These are phyloP conservation scores for Eurystomus gularis DNA, from an alignment of 2,113 vertebrate genomes.

Conservation along the genomic window DNA sequence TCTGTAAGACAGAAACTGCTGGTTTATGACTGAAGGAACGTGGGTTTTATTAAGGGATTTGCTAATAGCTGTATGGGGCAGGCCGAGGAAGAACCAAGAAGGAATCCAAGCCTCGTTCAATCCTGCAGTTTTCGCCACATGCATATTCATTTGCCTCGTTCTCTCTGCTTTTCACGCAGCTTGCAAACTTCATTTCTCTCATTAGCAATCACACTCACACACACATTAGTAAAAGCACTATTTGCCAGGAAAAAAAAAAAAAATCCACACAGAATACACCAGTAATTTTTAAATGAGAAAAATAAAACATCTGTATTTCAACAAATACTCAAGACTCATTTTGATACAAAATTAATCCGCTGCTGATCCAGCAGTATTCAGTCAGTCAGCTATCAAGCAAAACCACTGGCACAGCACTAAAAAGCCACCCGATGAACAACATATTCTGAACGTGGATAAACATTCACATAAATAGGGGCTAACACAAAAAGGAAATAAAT, in stretches of 20 bases:
- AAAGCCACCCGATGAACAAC: not conserved
- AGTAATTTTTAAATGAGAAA: slow-evolving; percentile 57
- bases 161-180: not conserved
- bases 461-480: slow-evolving; percentile 29
- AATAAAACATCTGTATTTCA: slow-evolving; percentile 68
- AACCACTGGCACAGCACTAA: not conserved
- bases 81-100: not conserved
- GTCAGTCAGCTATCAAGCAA: not conserved
- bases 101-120: not conserved
- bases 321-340: slow-evolving; percentile 43
- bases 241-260: not conserved
- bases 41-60: not conserved
- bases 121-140: not conserved
- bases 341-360: slow-evolving; percentile 51
- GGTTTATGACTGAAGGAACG: not conserved
- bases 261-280: not conserved
- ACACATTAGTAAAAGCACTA: not conserved
- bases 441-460: not conserved
- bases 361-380: not conserved
- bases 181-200: slow-evolving; percentile 14
- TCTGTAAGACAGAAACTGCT: not conserved
- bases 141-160: slow-evolving; percentile 1
- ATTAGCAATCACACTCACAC: slow-evolving; percentile 9
- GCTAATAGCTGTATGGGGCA: not conserved
- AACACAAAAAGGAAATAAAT: slow-evolving; percentile 27